These are phyloP conservation scores for Thereva nobilitata DNA, from an alignment of 2,888 invertebrate species.

Conservation along the genomic window DNA sequence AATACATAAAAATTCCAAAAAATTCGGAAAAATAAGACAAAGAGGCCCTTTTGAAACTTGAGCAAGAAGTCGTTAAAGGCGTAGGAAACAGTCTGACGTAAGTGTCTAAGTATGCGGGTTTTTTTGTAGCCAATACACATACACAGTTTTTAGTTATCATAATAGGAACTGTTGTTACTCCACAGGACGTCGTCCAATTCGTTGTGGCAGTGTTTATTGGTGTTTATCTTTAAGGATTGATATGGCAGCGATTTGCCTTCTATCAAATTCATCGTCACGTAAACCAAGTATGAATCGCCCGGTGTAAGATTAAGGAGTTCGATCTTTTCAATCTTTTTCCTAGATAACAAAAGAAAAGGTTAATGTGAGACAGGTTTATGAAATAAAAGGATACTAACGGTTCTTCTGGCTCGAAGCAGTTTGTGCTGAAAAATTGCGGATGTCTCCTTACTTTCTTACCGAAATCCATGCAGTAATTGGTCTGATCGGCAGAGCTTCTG, in stretches of 20 bases:
- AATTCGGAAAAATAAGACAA: constrained; percentile 17
- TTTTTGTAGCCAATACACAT: background rate
- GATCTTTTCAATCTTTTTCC: constrained; percentile 59
- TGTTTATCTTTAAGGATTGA: constrained; percentile 57
- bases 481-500: constrained; percentile 54
- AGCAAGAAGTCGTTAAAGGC: constrained; percentile 18
- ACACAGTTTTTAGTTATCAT: constrained; percentile 28
- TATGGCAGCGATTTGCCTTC: constrained; percentile 64
- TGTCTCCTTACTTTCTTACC: constrained; percentile 51
- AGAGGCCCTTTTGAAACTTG: constrained; percentile 44
- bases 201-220: constrained; percentile 44
- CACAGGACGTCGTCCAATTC: constrained; percentile 45
- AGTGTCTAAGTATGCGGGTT: constrained; percentile 1
- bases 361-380: background rate
- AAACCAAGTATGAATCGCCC: constrained; percentile 62
- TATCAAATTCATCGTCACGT: constrained; percentile 63
- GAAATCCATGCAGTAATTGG: constrained; percentile 58
- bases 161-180: constrained; percentile 34
- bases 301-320: constrained; percentile 60
- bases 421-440: constrained; percentile 53
- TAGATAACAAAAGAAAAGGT: constrained; percentile 48
- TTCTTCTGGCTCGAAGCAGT: constrained; percentile 51
- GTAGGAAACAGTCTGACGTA: constrained; percentile 22
- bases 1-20: constrained; percentile 23
- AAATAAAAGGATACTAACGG: constrained; percentile 47